These are phyloP conservation scores for Syritta pipiens DNA, from an alignment of 2,888 invertebrate genomes.

Conservation along the genomic window DNA sequence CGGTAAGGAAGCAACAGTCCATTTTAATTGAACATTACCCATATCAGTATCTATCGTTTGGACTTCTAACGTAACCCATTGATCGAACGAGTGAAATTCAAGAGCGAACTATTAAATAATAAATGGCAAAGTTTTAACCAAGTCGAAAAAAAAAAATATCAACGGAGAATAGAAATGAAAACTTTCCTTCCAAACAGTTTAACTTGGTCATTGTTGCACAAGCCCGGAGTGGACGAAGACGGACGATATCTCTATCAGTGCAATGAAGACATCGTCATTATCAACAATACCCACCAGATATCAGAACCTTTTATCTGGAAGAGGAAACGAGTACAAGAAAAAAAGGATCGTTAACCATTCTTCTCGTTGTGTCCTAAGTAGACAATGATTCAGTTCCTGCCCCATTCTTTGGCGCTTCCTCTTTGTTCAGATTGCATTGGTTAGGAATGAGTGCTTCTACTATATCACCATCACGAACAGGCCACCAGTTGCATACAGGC, in stretches of 20 bases:
- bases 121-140: slow-evolving; percentile 42
- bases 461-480: slow-evolving; percentile 65
- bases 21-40: too few relatives aligned
- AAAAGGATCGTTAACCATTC: slow-evolving; percentile 32
- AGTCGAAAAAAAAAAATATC: background rate
- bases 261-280: slow-evolving; percentile 67
- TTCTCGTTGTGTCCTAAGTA: slow-evolving; percentile 58
- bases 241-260: slow-evolving; percentile 64
- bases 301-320: slow-evolving; percentile 43
- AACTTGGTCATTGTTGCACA: slow-evolving; percentile 56
- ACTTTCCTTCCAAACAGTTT: slow-evolving; percentile 62
- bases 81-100: too few relatives aligned
- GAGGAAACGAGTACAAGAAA: background rate
- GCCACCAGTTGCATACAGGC: slow-evolving; percentile 59
- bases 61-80: too few relatives aligned
- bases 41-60: too few relatives aligned
- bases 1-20: too few relatives aligned
- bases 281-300: slow-evolving; percentile 64
- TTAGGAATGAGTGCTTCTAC: slow-evolving; percentile 48
- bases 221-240: slow-evolving; percentile 60
- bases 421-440: slow-evolving; percentile 48
- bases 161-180: slow-evolving; percentile 3
- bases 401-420: slow-evolving; percentile 55
- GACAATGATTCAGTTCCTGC: slow-evolving; percentile 67
- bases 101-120: slow-evolving; percentile 46